Evolutionary conservation across 2,888 invertebrate species (phyloP), one percentile per base, ranked within the genome.

Genomic region (Lagria hirta): DNA sequence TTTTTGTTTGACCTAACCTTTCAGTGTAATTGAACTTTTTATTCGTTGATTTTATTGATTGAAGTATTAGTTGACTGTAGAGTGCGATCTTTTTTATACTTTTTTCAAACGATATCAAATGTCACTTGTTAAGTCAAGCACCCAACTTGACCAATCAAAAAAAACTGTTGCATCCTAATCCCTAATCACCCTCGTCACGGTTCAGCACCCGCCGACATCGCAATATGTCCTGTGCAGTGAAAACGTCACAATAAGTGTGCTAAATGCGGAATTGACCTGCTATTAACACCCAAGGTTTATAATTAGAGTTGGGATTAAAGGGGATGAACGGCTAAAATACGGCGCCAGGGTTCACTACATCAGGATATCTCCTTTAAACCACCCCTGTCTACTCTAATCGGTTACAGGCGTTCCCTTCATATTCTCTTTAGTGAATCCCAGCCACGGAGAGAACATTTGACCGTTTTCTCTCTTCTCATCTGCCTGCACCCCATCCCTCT

Each of bases 241-340:
- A 21, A 32, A 26, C 32, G 40, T 33, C 37, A 55, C 53, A 58
- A 59, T 55, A 57, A 55, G 51, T 57, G 51, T 53, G 57, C 59
- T 64, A 64, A 64, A 64, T 61, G 60, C 58, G 61, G 63, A 66
- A 67, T 67, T 66, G 67, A 67, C 65, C 66, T 63, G 65, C 65
- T 65, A 65, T 66, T 66, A 66, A 63, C 66, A 66, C 67, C 64
- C 63, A 48, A 37, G 63, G 64, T 65, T 66, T 66, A 66, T 66
- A 68, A 68, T 68, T 66, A 66, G 57, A 54, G 54, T 57, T n/a
- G 60, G 58, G 48, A 53, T 62, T 66, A 62, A 67, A 66, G 65
- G 53, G 60, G 60, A 58, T 45, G 45, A 44, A 33, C 55, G 52
- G 35, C 50, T 48, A 51, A 49, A 38, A 24, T 45, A 34, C 34